phyloP scores from a whole-genome alignment of 2,888 invertebrate species.

The Nasonia oneida region DNA sequence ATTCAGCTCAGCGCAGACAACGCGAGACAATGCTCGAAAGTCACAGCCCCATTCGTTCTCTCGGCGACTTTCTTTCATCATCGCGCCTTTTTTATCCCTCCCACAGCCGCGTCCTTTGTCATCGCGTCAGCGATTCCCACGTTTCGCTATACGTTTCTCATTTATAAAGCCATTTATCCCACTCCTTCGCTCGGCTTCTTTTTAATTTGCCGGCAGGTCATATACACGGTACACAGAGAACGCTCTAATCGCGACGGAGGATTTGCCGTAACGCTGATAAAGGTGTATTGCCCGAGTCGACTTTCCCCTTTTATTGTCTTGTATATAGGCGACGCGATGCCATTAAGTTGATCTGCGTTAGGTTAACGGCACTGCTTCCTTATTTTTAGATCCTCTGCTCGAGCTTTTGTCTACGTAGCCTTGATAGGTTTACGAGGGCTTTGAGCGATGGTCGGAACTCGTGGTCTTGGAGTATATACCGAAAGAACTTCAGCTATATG shows the following conservation, averaged over 20 bases:
- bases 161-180: conserved; percentile 19
- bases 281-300: background rate
- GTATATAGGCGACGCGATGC: background rate
- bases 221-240: background rate
- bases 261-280: background rate
- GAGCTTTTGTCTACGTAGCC: background rate
- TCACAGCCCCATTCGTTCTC: background rate
- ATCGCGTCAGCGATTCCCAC: background rate
- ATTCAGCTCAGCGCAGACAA: background rate
- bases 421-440: conserved; percentile 9
- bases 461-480: background rate
- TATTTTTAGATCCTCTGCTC: background rate
- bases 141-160: background rate
- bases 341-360: background rate
- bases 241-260: conserved; percentile 9
- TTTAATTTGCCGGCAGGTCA: background rate
- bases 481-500: background rate
- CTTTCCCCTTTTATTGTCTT: conserved; percentile 22
- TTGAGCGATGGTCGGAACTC: background rate
- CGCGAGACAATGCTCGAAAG: background rate
- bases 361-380: background rate
- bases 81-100: background rate
- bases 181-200: background rate
- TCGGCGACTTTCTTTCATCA: background rate
- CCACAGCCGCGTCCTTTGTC: background rate